Percentiles rank a stretch among this genome's conserved stretches.
Evolutionary conservation across 1,140 invertebrate species (phyloP).

Genomic region (Tyrophagus putrescentiae): DNA sequence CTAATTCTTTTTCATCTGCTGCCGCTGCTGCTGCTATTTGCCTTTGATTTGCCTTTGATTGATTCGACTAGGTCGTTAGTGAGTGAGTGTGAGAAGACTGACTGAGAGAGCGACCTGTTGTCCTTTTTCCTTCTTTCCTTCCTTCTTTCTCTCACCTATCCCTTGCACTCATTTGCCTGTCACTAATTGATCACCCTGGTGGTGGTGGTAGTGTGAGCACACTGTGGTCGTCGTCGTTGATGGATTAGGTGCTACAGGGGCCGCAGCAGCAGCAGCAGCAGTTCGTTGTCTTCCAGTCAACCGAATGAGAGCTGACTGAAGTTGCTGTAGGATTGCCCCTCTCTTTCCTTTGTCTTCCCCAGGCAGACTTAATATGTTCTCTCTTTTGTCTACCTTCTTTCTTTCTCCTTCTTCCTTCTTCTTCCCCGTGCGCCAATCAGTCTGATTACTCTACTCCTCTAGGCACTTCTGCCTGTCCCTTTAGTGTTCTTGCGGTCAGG

Average conservation of each 20-base stretch:
- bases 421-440: too few relatives aligned
- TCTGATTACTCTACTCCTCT: too few relatives aligned
- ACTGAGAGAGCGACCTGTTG: not conserved
- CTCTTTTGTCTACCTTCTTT: constrained; percentile 10
- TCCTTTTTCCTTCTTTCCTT: too few relatives aligned
- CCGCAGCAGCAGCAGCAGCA: not conserved
- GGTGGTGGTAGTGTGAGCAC: not conserved
- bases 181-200: not conserved
- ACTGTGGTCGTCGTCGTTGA: not conserved
- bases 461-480: too few relatives aligned
- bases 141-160: constrained; percentile 3
- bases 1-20: too few relatives aligned
- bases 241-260: constrained; percentile 8
- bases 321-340: not conserved
- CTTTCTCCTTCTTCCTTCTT: too few relatives aligned
- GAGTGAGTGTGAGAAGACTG: not conserved
- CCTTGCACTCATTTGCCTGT: constrained; percentile 6
- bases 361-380: too few relatives aligned
- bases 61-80: constrained; percentile 7
- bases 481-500: too few relatives aligned
- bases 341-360: not conserved
- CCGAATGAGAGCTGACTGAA: too few relatives aligned
- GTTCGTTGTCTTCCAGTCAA: not conserved
- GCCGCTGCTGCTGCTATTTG: too few relatives aligned
- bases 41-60: constrained; percentile 11